Evolutionary conservation across 2,113 vertebrate genomes (phyloP), one percentile per base, ranked within the genome.

Genomic region (Forbesichthys agassizii): DNA sequence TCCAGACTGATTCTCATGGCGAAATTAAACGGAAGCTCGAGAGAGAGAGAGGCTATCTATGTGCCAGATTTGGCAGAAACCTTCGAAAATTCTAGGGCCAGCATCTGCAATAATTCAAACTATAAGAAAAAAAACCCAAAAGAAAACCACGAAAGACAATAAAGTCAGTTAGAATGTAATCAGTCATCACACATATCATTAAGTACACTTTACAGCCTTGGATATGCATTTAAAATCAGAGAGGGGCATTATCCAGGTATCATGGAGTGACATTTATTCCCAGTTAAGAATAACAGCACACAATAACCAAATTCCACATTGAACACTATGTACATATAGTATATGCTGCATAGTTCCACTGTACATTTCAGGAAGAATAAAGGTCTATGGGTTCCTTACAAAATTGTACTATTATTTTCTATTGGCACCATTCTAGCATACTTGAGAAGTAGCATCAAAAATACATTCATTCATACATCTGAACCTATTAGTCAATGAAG

Each of bases 211-310:
- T 12, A 5, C 49, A 52, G 49, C 49, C 10, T 11, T 14, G 27
- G 5, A 7, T 7, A n/a, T 7, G 13, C 52, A n/a, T 27, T 33
- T 11, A 11, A 33, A 58, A 58, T 46, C n/a, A 57, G n/a, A 64
- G 47, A 20, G 36, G n/a, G 13, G 5, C 13, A 5, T 16, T 60
- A 16, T 33, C 33, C 49, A 60, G 48, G 5, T 42, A 47, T 42
- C 7, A 9, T 46, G 16, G 36, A 62, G 59, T 46, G 59, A 70
- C 18, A 62, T 63, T 68, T 74, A 68, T 68, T 68, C 47, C 27
- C 52, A 68, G 58, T 57, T 74, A 68, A 66, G 11, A 61, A 54
- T 46, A 48, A 73, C 70, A 73, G 63, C 63, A 33, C 60, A 68
- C 53, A 63, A 46, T 20, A 33, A 56, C 51, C 56, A 12, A 5